Conservation (phyloP, 1,140 invertebrate genomes). For the Tribolium castaneum region DNA sequence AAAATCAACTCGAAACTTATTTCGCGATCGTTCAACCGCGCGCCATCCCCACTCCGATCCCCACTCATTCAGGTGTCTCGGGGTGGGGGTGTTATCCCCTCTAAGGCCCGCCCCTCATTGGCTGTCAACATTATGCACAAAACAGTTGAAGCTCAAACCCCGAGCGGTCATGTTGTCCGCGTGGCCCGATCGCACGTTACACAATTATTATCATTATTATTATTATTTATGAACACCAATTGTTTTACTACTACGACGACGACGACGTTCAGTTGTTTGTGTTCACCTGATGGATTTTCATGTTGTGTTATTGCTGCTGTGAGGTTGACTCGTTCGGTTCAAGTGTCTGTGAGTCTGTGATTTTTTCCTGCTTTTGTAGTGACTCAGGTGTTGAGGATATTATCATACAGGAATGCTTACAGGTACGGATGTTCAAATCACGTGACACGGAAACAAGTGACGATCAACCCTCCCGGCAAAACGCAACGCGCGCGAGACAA, state of each 20-base stretch:
- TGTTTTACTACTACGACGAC: constrained; percentile 41
- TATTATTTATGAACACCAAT: constrained; percentile 54
- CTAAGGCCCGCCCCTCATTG: constrained; percentile 61
- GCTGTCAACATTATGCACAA: constrained; percentile 61
- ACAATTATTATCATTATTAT: constrained; percentile 45
- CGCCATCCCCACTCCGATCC: constrained; percentile 54
- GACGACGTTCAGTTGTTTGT: constrained; percentile 43
- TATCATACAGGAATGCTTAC: constrained; percentile 55
- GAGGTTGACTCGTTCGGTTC: constrained; percentile 31
- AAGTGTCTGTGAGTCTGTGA: constrained; percentile 44
- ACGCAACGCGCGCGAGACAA: too few species aligned
- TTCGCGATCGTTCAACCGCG: constrained; percentile 61
- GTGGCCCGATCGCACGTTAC: constrained; percentile 57
- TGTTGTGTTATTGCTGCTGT: constrained; percentile 6
- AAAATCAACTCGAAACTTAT: constrained; percentile 59
- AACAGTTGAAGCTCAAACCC: constrained; percentile 61
- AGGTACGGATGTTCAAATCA: constrained; percentile 46
- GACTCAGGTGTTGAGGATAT: constrained; percentile 57
- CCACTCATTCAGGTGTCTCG: constrained; percentile 57
- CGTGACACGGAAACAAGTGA: not conserved
- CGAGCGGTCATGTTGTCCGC: constrained; percentile 61
- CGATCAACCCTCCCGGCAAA: not conserved
- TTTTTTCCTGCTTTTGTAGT: constrained; percentile 49
- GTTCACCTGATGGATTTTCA: constrained; percentile 12
- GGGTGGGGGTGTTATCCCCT: constrained; percentile 58